Conservation (phyloP, 2,888 invertebrate species). For the Cylloceria caligata region DNA sequence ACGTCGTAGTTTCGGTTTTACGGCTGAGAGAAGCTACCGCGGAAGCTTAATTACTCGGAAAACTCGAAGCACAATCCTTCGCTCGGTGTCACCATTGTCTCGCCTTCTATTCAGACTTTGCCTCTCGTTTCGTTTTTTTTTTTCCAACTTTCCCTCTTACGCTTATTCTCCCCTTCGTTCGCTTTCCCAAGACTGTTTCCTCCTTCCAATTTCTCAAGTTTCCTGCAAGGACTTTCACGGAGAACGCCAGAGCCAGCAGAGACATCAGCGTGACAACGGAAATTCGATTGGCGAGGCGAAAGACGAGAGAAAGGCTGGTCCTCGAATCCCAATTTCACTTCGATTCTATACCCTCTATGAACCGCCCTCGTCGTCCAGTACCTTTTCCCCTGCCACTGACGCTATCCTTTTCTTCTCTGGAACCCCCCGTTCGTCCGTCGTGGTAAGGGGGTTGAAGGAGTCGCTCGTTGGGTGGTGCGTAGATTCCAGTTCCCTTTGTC, state of each 20-base stretch:
- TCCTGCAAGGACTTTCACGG: conserved; percentile 21
- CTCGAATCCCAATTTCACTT: conserved; percentile 68
- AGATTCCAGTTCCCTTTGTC: conserved; percentile 62
- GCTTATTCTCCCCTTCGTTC: background rate
- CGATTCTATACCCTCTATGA: conserved; percentile 43
- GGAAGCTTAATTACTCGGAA: conserved; percentile 69
- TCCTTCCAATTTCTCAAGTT: conserved; percentile 45
- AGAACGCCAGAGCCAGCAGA: conserved; percentile 52
- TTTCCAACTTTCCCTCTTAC: conserved; percentile 21
- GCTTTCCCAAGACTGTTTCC: background rate
- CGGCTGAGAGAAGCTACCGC: conserved; percentile 19
- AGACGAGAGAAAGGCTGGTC: conserved; percentile 57
- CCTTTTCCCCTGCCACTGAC: conserved; percentile 50
- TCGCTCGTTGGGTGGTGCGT: conserved; percentile 46
- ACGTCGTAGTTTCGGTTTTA: conserved; percentile 24
- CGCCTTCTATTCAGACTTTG: conserved; percentile 62
- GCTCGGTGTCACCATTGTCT: conserved; percentile 63
- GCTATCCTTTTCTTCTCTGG: conserved; percentile 55
- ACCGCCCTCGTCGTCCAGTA: conserved; percentile 56
- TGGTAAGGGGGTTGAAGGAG: conserved; percentile 31
- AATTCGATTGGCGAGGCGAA: conserved; percentile 66
- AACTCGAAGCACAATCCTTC: conserved; percentile 63
- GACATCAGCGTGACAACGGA: conserved; percentile 65
- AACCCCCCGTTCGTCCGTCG: conserved; percentile 39
- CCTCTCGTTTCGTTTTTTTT: background rate